phyloP scores from a whole-genome alignment of 2,797 vertebrate genomes.

The Hozukius guyotensis region DNA sequence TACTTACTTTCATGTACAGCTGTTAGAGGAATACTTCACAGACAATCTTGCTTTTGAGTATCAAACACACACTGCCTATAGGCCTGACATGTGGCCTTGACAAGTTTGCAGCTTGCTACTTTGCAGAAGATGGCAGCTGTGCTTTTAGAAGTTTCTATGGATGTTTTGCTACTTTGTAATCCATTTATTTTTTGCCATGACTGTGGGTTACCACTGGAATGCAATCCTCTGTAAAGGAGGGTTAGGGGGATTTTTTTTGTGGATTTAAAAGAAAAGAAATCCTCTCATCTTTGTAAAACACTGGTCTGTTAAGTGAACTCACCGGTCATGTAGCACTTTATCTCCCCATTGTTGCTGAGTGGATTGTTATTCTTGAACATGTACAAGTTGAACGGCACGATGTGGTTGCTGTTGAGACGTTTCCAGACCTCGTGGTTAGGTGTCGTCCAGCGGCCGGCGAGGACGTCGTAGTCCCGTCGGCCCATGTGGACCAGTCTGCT shows the following conservation, averaged over 20 bases:
- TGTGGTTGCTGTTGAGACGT: conserved; percentile 90
- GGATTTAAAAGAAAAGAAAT: neutral
- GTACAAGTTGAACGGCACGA: conserved; percentile 97
- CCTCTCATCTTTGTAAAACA: neutral
- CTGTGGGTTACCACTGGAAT: neutral
- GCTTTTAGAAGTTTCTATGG: neutral
- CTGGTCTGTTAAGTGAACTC: conserved; percentile 30
- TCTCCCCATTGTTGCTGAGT: conserved; percentile 94
- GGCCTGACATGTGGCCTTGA: neutral
- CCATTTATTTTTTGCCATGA: neutral
- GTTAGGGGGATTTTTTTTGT: neutral
- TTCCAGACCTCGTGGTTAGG: conserved; percentile 95
- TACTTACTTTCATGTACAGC: neutral
- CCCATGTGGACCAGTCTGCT: conserved; percentile 97
- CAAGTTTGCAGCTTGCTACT: neutral
- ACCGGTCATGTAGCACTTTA: conserved; percentile 99
- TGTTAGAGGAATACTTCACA: neutral
- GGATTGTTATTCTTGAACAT: conserved; percentile 99
- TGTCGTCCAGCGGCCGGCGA: conserved; percentile 96
- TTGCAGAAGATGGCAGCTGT: neutral
- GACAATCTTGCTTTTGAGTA: neutral
- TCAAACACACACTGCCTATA: neutral
- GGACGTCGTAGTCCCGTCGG: conserved; percentile 93
- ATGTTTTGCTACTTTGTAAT: neutral
- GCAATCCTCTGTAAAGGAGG: neutral